Evolutionary conservation across 2,113 vertebrate species (phyloP), one percentile per base, ranked within the genome.

Genomic region (Callospermophilus lateralis): DNA sequence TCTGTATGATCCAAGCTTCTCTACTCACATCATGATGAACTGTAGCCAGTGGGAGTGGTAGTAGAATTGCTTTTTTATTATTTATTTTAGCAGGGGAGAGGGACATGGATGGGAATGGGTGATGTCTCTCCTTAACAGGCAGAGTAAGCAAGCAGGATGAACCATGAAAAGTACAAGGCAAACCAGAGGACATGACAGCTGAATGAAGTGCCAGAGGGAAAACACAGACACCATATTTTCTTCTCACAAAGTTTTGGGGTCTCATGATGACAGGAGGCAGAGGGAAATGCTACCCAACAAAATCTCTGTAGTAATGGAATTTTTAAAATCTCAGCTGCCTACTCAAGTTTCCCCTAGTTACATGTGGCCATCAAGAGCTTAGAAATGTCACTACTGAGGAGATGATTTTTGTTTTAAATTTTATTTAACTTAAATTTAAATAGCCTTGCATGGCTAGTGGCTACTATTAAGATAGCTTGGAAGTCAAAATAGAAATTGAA

Each of bases 341-440:
- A 70, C 48, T 92, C 89, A 87, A 72, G 12, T 84, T 58, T 8
- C 34, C 51, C 16, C n/a, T 78, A 61, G 53, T 24, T 63, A 61
- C 58, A 26, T 42, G 16, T 34, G 37, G 24, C 72, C 83, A 28
- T 30, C 65, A 45, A 67, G 19, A 19, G 39, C 39, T 58, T 74
- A 45, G 28, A 79, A 73, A 87, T 32, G 20, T 90, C 68, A 55
- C 8, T 45, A 13, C 0, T 51, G 24, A 76, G 45, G 9, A 93
- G 68, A 13, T 20, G 30, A 28, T 19, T 42, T 72, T 72, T 70
- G 34, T 70, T 78, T 15, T 5, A 15, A 45, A 17, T 20, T 24
- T 83, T 58, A 55, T 12, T 77, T 95, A 78, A 72, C 53, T 89
- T 86, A 67, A 94, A 93, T 61, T 72, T 93, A 84, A 95, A 76